Evolutionary conservation across 1,140 invertebrate species (phyloP), one percentile per base, ranked within the genome.

Genomic region (Zophobas atratus): DNA sequence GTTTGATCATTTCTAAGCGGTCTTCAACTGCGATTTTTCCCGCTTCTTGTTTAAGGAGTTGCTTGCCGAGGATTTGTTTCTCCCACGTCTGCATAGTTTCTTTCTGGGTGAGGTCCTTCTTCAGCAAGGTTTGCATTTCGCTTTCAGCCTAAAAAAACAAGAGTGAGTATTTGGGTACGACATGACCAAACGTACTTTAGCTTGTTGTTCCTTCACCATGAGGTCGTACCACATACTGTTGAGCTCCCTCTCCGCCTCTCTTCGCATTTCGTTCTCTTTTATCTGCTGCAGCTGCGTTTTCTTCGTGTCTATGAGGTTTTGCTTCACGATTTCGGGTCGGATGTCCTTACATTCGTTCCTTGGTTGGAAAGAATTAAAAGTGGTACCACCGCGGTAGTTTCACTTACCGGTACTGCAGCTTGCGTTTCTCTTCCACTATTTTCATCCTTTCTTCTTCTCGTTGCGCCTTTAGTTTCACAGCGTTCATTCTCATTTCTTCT

Each of bases 281-380:
- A 86, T 86, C 80, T 86, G 86, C 67, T 85, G 83, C 53, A 85
- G 77, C 70, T 86, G 84, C 3, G 57, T 39, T n/a, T 82, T 74
- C 80, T 86, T 86, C 1, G 82, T 81, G 77, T 86, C 84, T 6
- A 82, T 71, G 3, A 84, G 53, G 56, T 81, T 70, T 71, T 83
- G 81, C 46, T 84, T 83, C 0, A 49, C 63, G 1, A 86, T 8
- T 35, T 53, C 56, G n/a, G 83, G 82, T 35, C 83, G 77, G 34
- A 86, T 71, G 39, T 84, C 82, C 55, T 79, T 77, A 70, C 80
- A 83, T 20, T 81, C 78, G n/a, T 81, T 48, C 33, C 85, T 86
- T 48, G 35, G 79, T 20, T 20, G 71, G 51, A 75, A 73, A 55
- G 38, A 70, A 76, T 38, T 46, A 34, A 56, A 70, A 41, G n/a